Evolutionary conservation across 2,797 vertebrate genomes (phyloP).

Genomic region (Geotrypetes seraphini): DNA sequence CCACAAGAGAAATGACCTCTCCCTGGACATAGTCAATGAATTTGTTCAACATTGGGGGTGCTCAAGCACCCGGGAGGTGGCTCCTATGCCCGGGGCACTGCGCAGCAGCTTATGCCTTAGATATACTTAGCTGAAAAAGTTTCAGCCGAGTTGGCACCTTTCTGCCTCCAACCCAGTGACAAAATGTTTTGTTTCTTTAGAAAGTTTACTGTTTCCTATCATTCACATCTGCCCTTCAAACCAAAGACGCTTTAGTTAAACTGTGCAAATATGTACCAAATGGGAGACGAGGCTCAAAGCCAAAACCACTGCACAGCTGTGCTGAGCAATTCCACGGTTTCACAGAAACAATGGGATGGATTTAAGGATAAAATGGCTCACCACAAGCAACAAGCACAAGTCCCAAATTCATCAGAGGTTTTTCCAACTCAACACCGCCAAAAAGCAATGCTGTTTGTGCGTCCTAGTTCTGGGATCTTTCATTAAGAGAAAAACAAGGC

Average conservation of each 20-base stretch:
- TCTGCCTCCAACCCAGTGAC: constrained; percentile 24
- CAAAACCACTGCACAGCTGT: constrained; percentile 29
- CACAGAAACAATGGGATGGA: constrained; percentile 26
- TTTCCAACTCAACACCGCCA: constrained; percentile 17
- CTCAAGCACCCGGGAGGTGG: too few relatives aligned
- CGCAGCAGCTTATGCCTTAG: too few relatives aligned
- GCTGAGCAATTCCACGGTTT: constrained; percentile 26
- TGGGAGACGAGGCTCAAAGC: constrained; percentile 24
- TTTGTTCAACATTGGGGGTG: too few relatives aligned
- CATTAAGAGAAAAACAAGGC: constrained; percentile 25
- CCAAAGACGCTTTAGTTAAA: constrained; percentile 36
- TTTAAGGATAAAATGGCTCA: constrained; percentile 19
- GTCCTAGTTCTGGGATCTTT: constrained; percentile 19
- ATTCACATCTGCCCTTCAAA: constrained; percentile 28
- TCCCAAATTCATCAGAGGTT: constrained; percentile 36
- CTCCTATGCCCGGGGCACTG: too few relatives aligned
- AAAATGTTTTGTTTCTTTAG: constrained; percentile 32
- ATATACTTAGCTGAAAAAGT: neutral
- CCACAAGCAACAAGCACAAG: too few relatives aligned
- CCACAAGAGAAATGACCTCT: too few relatives aligned
- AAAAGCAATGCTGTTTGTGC: constrained; percentile 23
- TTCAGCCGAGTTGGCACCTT: constrained; percentile 1
- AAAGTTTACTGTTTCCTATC: constrained; percentile 37
- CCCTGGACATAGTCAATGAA: too few relatives aligned
- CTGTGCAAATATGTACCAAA: constrained; percentile 32